phyloP scores from a whole-genome alignment of 2,797 vertebrate genomes.

The Chelidonichthys spinosus region DNA sequence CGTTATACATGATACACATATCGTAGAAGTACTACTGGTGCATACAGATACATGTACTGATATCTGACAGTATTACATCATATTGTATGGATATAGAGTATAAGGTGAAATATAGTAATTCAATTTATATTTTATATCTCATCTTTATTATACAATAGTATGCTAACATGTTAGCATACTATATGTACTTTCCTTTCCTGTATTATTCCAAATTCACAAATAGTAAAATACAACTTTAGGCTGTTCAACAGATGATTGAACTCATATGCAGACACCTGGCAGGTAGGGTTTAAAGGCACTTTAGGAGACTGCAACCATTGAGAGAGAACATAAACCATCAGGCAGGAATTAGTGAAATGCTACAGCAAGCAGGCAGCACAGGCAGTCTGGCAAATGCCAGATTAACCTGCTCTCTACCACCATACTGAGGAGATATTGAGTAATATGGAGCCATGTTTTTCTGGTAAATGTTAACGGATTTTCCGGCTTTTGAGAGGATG shows the following conservation, averaged over 20 bases:
- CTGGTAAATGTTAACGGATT: constrained; percentile 32
- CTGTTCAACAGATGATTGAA: background rate
- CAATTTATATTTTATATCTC: background rate
- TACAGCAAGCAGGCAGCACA: no score
- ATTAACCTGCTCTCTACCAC: no score
- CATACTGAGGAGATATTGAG: background rate
- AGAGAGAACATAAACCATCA: no score
- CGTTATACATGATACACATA: background rate
- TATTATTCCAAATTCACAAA: background rate
- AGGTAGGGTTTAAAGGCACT: no score
- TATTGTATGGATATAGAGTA: background rate
- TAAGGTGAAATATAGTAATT: background rate
- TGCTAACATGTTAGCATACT: background rate
- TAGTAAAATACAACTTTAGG: background rate
- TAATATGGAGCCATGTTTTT: constrained; percentile 12
- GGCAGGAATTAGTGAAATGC: no score
- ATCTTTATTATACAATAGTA: background rate
- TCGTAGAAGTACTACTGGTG: background rate
- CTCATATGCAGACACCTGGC: no score
- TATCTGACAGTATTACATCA: background rate
- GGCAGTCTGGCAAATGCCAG: no score
- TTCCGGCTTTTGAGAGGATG: background rate
- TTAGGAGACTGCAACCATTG: no score
- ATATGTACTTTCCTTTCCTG: background rate
- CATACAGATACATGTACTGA: background rate